phyloP scores from a whole-genome alignment of 2,888 invertebrate genomes.

The Hesperia comma region DNA sequence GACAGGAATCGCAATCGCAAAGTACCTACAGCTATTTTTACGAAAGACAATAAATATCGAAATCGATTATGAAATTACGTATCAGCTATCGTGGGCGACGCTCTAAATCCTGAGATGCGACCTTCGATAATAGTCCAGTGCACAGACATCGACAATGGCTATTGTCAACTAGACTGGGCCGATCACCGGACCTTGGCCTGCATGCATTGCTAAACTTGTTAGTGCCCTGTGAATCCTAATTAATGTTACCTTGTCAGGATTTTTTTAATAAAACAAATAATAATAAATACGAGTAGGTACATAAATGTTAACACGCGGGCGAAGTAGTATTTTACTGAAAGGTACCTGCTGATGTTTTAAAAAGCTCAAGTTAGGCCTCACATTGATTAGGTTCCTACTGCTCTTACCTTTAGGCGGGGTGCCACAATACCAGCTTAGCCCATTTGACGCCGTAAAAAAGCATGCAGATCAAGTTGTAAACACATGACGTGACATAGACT shows the following conservation, averaged over 20 bases:
- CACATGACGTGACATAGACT: no score
- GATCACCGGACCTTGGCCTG: conserved; percentile 64
- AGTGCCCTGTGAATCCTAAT: conserved; percentile 60
- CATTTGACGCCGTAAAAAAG: no score
- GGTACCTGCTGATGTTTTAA: no score
- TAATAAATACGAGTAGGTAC: no score
- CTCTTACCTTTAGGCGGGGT: no score
- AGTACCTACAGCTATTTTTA: neutral
- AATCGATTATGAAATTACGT: conserved; percentile 17
- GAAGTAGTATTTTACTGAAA: no score
- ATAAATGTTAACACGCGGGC: no score
- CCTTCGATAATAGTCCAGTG: conserved; percentile 31
- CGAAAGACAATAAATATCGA: conserved; percentile 5
- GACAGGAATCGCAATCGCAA: conserved; percentile 1
- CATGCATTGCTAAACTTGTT: conserved; percentile 49
- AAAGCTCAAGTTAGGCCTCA: no score
- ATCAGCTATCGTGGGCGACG: conserved; percentile 3
- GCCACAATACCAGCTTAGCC: no score
- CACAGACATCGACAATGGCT: conserved; percentile 39
- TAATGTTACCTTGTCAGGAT: conserved; percentile 58
- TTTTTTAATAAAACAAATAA: neutral
- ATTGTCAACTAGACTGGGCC: conserved; percentile 64
- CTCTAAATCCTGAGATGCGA: conserved; percentile 28
- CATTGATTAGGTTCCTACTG: no score
- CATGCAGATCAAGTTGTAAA: no score